Evolutionary conservation across 1,140 invertebrate species (phyloP), one percentile per base, ranked within the genome.

Genomic region (Tetragonula clypearis): DNA sequence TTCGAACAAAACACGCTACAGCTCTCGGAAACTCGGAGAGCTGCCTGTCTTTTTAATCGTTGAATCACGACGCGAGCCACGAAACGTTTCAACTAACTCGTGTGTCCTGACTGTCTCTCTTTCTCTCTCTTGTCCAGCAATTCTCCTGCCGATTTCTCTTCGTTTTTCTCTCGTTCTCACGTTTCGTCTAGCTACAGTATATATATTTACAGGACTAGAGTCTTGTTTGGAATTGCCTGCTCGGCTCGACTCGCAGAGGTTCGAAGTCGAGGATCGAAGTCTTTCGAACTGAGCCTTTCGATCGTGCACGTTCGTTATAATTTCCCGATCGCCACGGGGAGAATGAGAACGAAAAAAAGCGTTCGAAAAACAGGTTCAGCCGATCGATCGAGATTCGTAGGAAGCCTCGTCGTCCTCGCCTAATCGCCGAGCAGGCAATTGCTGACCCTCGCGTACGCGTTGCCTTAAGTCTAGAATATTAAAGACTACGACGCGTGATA

Each of bases 171-270:
- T 72, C 56, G 15, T 66, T 73, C 72, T n/a, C 49, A 77, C 56
- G 26, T 80, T 35, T 35, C 35, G 35, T 35, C 35, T 92, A 92
- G 91, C 87, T 91, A 92, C 86, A 91, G 85, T 35, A 68, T 76
- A 68, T 76, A 90, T 92, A 92, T 92, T 88, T 91, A 92, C 86
- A 91, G 85, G 91, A 92, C 91, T 91, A 92, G 91, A 92, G 60
- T 87, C 86, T 91, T 90, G 86, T 15, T 74, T 89, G 23, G 35
- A 4, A 56, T 2, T 2, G 80, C 75, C 73, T 89, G 80, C 84
- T 84, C 82, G 89, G 76, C 17, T n/a, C n/a, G n/a, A n/a, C 66
- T 41, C 23, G 41, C 35, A 35, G 35, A 35, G 35, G 35, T 53
- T 49, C 68, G 66, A 56, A 53, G 35, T 55, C 35, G 35, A 35